A percentile compares a stretch with the other conserved stretches of the same genome.
Evolutionary conservation across 2,113 vertebrate genomes (phyloP).

Genomic region (Chloropsis hardwickii): DNA sequence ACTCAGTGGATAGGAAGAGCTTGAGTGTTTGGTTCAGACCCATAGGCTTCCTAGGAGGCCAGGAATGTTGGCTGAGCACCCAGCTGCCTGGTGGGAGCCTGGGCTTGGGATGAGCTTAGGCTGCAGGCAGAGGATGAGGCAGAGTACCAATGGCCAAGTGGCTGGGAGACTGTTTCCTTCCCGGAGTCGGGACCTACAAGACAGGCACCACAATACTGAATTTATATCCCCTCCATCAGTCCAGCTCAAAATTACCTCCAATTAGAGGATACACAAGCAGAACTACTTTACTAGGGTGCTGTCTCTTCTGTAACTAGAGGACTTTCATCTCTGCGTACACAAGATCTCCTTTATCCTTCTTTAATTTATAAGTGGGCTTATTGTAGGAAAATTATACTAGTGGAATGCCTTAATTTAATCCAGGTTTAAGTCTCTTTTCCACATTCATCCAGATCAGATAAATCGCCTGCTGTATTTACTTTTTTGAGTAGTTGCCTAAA

Average conservation of each 20-base stretch:
- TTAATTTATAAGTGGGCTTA: background rate
- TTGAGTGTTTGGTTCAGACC: background rate
- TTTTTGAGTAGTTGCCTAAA: constrained; percentile 22
- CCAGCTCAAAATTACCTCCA: background rate
- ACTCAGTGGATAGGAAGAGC: background rate
- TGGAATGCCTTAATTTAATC: constrained; percentile 45
- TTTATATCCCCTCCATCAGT: background rate
- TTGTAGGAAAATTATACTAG: background rate
- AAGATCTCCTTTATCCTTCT: constrained; percentile 14
- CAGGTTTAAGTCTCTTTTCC: constrained; percentile 29
- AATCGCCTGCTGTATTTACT: constrained; percentile 2
- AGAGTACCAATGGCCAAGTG: background rate
- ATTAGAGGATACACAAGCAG: background rate
- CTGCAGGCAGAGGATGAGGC: background rate
- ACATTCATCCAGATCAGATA: constrained; percentile 47
- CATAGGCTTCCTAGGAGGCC: fast-evolving
- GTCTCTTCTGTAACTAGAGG: background rate
- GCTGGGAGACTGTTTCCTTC: background rate
- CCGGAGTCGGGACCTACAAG: background rate
- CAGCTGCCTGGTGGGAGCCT: fast-evolving
- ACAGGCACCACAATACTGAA: background rate
- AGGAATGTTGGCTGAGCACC: background rate
- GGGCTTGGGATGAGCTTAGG: background rate
- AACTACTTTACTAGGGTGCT: background rate
- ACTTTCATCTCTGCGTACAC: background rate